A percentile compares a stretch with the other conserved stretches of the same genome.
phyloP scores from a whole-genome alignment of 1,140 invertebrate species.

The Lerema accius region DNA sequence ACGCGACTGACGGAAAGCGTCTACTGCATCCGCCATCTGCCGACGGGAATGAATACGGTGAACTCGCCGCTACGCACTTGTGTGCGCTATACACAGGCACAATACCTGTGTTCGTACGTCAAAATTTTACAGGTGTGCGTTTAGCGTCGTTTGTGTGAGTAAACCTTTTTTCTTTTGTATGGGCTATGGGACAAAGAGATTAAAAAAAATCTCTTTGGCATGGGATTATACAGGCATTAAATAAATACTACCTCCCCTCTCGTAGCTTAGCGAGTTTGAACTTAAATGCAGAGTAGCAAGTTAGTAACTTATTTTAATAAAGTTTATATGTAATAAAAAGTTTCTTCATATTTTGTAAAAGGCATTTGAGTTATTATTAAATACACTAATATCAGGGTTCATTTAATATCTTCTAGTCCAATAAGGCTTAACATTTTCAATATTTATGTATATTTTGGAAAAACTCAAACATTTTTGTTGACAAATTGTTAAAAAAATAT shows the following conservation, averaged over 20 bases:
- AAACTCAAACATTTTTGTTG: too few relatives aligned
- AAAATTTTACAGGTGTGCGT: slow-evolving; percentile 27
- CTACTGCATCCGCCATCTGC: slow-evolving; percentile 81
- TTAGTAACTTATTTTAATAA: slow-evolving; percentile 14
- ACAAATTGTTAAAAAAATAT: too few relatives aligned
- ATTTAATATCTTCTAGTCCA: too few relatives aligned
- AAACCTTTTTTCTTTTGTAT: slow-evolving; percentile 72
- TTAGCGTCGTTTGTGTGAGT: slow-evolving; percentile 42
- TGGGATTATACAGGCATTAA: slow-evolving; percentile 65
- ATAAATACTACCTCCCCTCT: slow-evolving; percentile 47
- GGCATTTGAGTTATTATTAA: too few relatives aligned
- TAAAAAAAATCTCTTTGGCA: slow-evolving; percentile 59
- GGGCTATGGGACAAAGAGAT: slow-evolving; percentile 58
- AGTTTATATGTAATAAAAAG: slow-evolving; percentile 5
- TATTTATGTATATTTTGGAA: too few relatives aligned
- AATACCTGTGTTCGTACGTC: slow-evolving; percentile 54
- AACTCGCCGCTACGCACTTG: slow-evolving; percentile 56
- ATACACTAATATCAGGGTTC: background rate
- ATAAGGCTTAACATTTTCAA: too few relatives aligned
- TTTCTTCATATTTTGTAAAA: slow-evolving; percentile 2
- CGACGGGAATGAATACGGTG: slow-evolving; percentile 79
- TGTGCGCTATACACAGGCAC: slow-evolving; percentile 55
- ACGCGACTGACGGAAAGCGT: slow-evolving; percentile 78
- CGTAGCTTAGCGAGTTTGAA: slow-evolving; percentile 48
- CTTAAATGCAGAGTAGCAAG: slow-evolving; percentile 36